Percentiles rank a stretch among this genome's conserved stretches.
phyloP scores from a whole-genome alignment of 2,797 vertebrate genomes.

The Siniperca undulata region DNA sequence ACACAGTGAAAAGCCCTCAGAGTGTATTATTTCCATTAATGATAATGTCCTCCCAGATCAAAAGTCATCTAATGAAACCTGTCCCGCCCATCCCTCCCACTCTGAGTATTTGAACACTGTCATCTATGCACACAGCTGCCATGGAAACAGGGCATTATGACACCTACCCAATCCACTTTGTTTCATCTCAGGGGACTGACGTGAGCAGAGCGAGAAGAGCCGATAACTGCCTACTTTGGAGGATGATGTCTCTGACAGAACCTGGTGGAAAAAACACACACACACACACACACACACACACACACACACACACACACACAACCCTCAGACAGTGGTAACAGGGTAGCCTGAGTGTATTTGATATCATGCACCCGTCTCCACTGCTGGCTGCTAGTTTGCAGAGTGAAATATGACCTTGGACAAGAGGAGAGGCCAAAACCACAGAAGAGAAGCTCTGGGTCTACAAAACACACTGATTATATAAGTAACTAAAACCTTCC shows the following conservation, averaged over 20 bases:
- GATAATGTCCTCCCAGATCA: conserved; percentile 1
- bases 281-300: neutral
- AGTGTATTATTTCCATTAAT: neutral
- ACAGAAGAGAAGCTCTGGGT: neutral
- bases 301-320: conserved; percentile 11
- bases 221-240: conserved; percentile 94
- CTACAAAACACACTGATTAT: neutral
- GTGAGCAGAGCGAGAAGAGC: conserved; percentile 94
- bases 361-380: conserved; percentile 2
- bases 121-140: conserved; percentile 29
- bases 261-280: conserved; percentile 79
- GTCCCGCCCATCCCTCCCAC: neutral
- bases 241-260: conserved; percentile 95
- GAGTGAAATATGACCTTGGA: conserved; percentile 11
- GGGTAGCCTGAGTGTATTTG: neutral
- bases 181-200: conserved; percentile 96
- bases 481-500: neutral
- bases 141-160: conserved; percentile 19
- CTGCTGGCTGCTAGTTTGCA: conserved; percentile 4
- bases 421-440: neutral
- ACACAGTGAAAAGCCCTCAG: neutral
- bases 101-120: conserved; percentile 2
- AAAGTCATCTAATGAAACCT: conserved; percentile 10
- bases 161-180: conserved; percentile 96
- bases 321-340: conserved; percentile 11